A percentile compares a stretch with the other conserved stretches of the same genome.
These are phyloP conservation scores for Luperina nickerlii DNA, from an alignment of 2,888 invertebrate genomes.

Conservation along the genomic window DNA sequence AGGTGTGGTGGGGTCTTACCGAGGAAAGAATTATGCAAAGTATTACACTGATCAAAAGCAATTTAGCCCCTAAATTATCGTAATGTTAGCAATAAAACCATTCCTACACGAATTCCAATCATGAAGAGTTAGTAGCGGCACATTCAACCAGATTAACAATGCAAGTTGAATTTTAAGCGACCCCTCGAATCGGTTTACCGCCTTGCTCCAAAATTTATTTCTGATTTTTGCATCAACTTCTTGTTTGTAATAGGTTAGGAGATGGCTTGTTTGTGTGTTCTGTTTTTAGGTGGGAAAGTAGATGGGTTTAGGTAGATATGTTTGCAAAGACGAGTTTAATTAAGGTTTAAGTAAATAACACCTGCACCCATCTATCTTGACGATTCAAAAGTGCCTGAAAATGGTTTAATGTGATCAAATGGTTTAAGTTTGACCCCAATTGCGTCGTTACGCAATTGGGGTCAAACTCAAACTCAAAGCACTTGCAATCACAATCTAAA, in stretches of 20 bases:
- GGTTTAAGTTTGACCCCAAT: too few relatives aligned
- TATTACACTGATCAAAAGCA: slow-evolving; percentile 11
- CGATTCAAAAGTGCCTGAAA: too few relatives aligned
- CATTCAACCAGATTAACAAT: slow-evolving; percentile 73
- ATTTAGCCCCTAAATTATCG: slow-evolving; percentile 19
- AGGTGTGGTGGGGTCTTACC: background rate
- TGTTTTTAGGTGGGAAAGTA: background rate
- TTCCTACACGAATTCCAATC: slow-evolving; percentile 30
- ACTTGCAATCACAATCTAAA: too few relatives aligned
- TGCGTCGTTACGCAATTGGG: too few relatives aligned
- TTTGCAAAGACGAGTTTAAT: background rate
- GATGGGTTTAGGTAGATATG: too few relatives aligned
- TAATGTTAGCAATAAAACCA: slow-evolving; percentile 35
- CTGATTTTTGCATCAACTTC: slow-evolving; percentile 81
- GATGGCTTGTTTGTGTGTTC: slow-evolving; percentile 24
- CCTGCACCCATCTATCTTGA: too few relatives aligned
- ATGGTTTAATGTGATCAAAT: too few relatives aligned
- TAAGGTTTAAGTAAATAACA: background rate
- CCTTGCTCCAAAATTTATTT: slow-evolving; percentile 84
- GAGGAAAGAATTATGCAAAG: slow-evolving; percentile 3
- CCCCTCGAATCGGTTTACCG: slow-evolving; percentile 71
- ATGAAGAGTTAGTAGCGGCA: slow-evolving; percentile 60
- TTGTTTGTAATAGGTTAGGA: slow-evolving; percentile 67
- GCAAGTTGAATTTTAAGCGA: slow-evolving; percentile 81
- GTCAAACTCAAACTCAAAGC: too few relatives aligned